Base-by-base conservation (phyloP, 2,797 vertebrate species). In the Pyrocephalus nanus region DNA sequence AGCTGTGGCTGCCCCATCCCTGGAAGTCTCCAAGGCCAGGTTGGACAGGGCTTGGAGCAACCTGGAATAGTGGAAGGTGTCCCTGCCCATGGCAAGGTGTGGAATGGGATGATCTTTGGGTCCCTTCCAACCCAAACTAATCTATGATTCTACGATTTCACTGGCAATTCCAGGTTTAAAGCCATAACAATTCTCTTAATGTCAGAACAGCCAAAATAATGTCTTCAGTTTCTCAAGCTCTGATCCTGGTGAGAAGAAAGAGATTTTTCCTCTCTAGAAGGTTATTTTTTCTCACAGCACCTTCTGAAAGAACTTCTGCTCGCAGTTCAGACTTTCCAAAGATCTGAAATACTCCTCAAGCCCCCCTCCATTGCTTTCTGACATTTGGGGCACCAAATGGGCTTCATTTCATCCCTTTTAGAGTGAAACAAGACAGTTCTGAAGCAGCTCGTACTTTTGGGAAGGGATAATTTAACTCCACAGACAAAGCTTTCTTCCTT, bases 1-100 rank as follows among this genome's bases (percentile, higher is more conserved):
- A 53, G 58, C n/a, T 65, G 58, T 40, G 45, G 45, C 29, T 72
- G 58, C 30, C 40, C 0, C 40, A 66, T 9, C 34, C 30, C 19
- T 8, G 5, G 5, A 17, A 60, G 30, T 23, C 26, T 32, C 6
- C 40, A 2, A 72, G 34, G 53, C 26, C 53, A 60, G n/a, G n/a
- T 0, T 65, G 43, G 12, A 58, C 0, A 0, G 3, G n/a, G 29
- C 20, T 58, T 89, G 58, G 45, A 60, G 40, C 43, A 45, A 0
- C 8, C 3, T 45, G 45, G 3, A 1, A 0, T 1, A 12, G 36
- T 20, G 22, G 30, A 21, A 78, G 7, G 30, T 65, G 45, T 17
- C 51, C 38, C 15, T 77, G n/a, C 17, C 23, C 17, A 6, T 8
- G 45, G 51, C 21, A 53, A 15, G 29, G 30, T 5, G 17, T 40